Evolutionary conservation across 1,140 invertebrate species (phyloP).

Genomic region (Apolygus lucorum): DNA sequence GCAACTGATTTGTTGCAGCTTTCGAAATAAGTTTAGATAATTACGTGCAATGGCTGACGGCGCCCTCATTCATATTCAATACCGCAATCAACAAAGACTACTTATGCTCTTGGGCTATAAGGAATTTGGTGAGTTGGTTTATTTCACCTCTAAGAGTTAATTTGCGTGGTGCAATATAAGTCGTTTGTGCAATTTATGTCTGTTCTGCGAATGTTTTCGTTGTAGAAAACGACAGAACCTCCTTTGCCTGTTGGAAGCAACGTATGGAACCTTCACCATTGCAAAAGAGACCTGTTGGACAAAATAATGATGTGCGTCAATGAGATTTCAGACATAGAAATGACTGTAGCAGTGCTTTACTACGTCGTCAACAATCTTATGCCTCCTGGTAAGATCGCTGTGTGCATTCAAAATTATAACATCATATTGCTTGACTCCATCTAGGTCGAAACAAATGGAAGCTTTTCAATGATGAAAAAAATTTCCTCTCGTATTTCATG

Average conservation of each 20-base stretch:
- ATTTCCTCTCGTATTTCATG: no score
- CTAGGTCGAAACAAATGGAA: no score
- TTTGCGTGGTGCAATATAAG: neutral
- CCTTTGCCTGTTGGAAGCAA: no score
- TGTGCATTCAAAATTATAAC: no score
- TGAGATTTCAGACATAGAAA: constrained; percentile 34
- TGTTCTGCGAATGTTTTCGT: constrained; percentile 28
- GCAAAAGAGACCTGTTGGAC: constrained; percentile 37
- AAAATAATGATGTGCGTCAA: constrained; percentile 40
- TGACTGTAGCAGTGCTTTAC: constrained; percentile 16
- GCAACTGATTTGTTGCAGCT: constrained; percentile 31
- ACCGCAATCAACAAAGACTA: constrained; percentile 37
- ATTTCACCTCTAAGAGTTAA: constrained; percentile 17
- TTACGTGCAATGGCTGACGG: constrained; percentile 41
- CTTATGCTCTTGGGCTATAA: constrained; percentile 41
- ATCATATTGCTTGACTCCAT: no score
- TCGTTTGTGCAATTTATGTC: neutral
- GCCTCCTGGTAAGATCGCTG: constrained; percentile 33
- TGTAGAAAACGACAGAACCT: no score
- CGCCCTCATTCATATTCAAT: constrained; percentile 36
- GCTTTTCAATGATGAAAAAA: no score
- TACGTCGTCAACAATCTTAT: constrained; percentile 21
- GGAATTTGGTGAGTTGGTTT: constrained; percentile 37
- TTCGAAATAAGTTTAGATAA: constrained; percentile 42
- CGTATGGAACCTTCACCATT: constrained; percentile 37